Percentiles rank a stretch among this genome's conserved stretches.
These are phyloP conservation scores for Intellagama lesueurii DNA, from an alignment of 2,797 vertebrate species.

Conservation along the genomic window DNA sequence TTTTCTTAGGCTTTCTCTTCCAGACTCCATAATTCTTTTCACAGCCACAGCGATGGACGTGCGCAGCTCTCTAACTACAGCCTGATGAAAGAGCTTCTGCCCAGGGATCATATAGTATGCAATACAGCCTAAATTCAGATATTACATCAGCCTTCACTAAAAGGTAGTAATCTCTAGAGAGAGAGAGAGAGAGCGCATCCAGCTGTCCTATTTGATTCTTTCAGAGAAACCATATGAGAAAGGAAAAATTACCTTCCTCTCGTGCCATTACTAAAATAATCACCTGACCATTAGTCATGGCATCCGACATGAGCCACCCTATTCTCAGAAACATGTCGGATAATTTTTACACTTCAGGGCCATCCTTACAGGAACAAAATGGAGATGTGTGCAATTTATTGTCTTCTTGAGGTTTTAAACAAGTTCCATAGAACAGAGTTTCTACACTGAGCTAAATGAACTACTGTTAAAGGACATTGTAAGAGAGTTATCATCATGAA, in stretches of 20 bases:
- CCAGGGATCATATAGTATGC: neutral
- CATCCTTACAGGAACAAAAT: neutral
- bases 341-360: neutral
- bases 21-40: neutral
- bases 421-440: neutral
- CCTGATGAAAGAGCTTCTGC: neutral
- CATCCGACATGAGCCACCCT: neutral
- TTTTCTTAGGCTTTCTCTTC: neutral
- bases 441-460: neutral
- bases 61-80: neutral
- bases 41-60: neutral
- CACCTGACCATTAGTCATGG: neutral
- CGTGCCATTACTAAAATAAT: neutral
- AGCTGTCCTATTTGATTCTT: neutral
- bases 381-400: neutral
- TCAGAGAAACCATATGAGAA: neutral
- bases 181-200: neutral
- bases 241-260: neutral
- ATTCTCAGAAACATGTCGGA: neutral
- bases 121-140: neutral
- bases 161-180: neutral
- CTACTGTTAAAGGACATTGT: neutral
- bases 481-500: neutral
- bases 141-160: neutral
- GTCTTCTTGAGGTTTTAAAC: slow-evolving; percentile 10